A percentile compares a stretch with the other conserved stretches of the same genome.
phyloP scores from a whole-genome alignment of 2,888 invertebrate species.

The Sympetrum striolatum region DNA sequence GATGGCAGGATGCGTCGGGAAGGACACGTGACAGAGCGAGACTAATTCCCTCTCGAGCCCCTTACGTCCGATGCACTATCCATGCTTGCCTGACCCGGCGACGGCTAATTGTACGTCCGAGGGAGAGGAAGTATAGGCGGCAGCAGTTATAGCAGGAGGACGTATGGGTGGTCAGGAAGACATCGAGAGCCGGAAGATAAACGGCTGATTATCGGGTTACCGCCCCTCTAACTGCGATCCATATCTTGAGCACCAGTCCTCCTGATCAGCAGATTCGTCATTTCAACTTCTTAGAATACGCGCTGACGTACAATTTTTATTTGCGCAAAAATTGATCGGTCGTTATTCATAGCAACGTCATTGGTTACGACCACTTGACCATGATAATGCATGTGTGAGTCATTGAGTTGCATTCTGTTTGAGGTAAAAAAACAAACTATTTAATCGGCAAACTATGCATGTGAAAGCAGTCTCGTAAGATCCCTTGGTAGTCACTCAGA shows the following conservation, averaged over 20 bases:
- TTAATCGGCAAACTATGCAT: too few relatives aligned
- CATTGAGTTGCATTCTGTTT: too few relatives aligned
- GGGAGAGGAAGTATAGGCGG: background rate
- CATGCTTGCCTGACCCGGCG: background rate
- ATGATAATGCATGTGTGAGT: too few relatives aligned
- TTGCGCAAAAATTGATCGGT: too few relatives aligned
- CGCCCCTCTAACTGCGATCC: background rate
- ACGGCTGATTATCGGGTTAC: background rate
- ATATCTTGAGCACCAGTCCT: background rate
- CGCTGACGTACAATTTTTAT: too few relatives aligned
- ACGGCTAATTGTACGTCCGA: background rate
- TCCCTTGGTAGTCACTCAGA: too few relatives aligned
- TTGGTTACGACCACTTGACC: too few relatives aligned
- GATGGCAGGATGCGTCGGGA: background rate
- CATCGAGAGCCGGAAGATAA: background rate
- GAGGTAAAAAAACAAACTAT: too few relatives aligned
- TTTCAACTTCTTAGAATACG: background rate
- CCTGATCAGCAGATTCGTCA: background rate
- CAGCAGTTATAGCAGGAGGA: background rate
- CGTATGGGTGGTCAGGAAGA: background rate
- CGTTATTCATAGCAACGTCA: too few relatives aligned
- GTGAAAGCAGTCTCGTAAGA: too few relatives aligned
- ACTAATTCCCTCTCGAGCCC: background rate
- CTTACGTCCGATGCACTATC: background rate
- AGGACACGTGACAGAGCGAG: background rate